Percentiles rank a stretch among this genome's conserved stretches.
These are phyloP conservation scores for Discoglossus pictus DNA, from an alignment of 2,797 vertebrate genomes.

Conservation along the genomic window DNA sequence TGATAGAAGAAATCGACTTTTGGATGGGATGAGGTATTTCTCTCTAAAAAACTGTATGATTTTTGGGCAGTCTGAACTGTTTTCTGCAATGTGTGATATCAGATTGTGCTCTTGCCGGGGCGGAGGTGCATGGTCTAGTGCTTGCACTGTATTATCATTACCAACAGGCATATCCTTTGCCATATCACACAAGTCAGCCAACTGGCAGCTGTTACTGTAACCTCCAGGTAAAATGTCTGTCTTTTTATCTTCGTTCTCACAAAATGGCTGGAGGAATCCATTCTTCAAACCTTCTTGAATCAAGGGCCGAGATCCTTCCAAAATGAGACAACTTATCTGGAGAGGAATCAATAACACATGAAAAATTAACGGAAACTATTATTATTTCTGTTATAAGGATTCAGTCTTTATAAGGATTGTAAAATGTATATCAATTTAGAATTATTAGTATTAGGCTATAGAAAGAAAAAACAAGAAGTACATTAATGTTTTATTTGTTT, in stretches of 20 bases:
- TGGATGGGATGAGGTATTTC: slow-evolving; percentile 84
- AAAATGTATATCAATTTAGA: no score
- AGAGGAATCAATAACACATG: slow-evolving; percentile 40
- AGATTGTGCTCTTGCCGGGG: slow-evolving; percentile 69
- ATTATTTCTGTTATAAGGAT: neutral
- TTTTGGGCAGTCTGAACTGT: slow-evolving; percentile 63
- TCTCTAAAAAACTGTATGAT: slow-evolving; percentile 81
- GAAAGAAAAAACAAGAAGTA: neutral
- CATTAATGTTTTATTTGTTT: neutral
- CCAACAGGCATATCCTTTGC: slow-evolving; percentile 77
- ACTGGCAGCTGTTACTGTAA: slow-evolving; percentile 61
- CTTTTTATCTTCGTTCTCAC: slow-evolving; percentile 12
- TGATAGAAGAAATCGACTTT: slow-evolving; percentile 86
- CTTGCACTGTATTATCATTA: slow-evolving; percentile 57
- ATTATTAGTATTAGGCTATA: no score
- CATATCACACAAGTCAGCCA: slow-evolving; percentile 89
- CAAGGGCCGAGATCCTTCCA: slow-evolving; percentile 77
- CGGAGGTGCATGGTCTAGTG: neutral
- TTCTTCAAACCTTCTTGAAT: slow-evolving; percentile 74
- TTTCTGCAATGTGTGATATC: slow-evolving; percentile 79
- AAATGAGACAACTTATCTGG: slow-evolving; percentile 81
- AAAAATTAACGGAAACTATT: neutral
- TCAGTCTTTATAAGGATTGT: neutral
- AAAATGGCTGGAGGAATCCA: slow-evolving; percentile 67
- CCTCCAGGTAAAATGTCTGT: slow-evolving; percentile 44